Base-by-base conservation (phyloP, 2,113 vertebrate species). In the Colaptes auratus region DNA sequence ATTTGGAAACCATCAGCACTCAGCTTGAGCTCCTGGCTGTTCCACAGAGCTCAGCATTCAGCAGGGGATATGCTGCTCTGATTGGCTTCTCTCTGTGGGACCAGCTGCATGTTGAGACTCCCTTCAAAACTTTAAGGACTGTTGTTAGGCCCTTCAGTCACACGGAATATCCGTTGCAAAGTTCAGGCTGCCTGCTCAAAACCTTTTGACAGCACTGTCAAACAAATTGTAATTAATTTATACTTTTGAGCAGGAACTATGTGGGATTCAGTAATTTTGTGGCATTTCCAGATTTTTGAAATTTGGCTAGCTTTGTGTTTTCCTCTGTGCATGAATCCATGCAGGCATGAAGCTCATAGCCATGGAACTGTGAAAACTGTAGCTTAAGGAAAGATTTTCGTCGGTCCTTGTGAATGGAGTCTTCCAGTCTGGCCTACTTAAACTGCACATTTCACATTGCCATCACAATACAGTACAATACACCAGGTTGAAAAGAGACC, bases 201-300 rank as follows among this genome's bases (percentile, higher is more conserved):
- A 48, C n/a, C 60, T 89, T 93, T 86, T 89, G 65, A 91, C n/a
- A 74, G 33, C 8, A n/a, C 5, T 63, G 15, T 87, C 71, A 76
- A 86, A 75, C 4, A 55, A 67, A 69, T 70, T 39, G 24, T 30
- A 77, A 53, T 74, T 84, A 83, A 60, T 72, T 86, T 84, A 46
- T 85, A 19, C 44, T 82, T 93, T 79, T 58, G 46, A 76, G 66
- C 16, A 65, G 70, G 48, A 79, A 31, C 21, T 44, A 5, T 21
- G 39, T 20, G 31, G 61, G 33, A 75, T 89, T 88, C 20, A 39
- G 42, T 71, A 60, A 71, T 86, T 91, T 80, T 65, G 64, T 79
- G 44, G 33, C 61, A 63, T 90, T 95, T 90, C 36, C 72, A 58
- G 35, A 46, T 83, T 93, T 90, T 78, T 93, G 30, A 88, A 64